Conservation (phyloP, 2,888 invertebrate species). For the Pomacea canaliculata region DNA sequence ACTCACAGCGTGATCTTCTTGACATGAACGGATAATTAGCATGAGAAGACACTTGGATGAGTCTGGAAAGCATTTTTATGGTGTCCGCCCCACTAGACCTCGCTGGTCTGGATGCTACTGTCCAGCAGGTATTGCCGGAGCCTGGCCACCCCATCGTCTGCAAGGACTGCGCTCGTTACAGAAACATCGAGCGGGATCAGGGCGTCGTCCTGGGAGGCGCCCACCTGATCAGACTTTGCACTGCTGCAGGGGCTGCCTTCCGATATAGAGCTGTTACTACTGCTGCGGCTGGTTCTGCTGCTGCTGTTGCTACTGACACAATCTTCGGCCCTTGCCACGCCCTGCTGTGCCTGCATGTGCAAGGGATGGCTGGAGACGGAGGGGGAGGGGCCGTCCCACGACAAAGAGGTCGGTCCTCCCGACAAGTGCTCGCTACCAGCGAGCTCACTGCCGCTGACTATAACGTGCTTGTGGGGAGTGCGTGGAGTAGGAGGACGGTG, state of each 20-base stretch:
- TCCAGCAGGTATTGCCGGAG: conserved; percentile 60
- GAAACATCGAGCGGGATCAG: neutral
- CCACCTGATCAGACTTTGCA: conserved; percentile 6
- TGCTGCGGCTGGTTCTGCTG: conserved; percentile 7
- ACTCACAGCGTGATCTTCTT: no score
- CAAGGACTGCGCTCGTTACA: conserved; percentile 43
- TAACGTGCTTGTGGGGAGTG: conserved; percentile 19
- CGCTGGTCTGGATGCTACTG: conserved; percentile 60
- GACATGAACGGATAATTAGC: no score
- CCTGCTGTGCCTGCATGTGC: no score
- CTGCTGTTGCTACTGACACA: neutral
- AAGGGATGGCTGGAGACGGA: neutral
- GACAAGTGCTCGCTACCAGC: no score
- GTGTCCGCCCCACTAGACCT: conserved; percentile 41
- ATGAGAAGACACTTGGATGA: no score
- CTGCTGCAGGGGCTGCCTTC: conserved; percentile 18
- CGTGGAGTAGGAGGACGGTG: conserved; percentile 24
- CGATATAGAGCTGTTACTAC: conserved; percentile 23
- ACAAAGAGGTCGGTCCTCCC: no score
- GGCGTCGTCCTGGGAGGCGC: neutral
- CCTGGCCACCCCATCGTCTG: conserved; percentile 50
- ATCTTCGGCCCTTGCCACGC: neutral
- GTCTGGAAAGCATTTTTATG: no score
- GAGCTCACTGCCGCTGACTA: neutral
- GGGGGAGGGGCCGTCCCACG: no score